These are phyloP conservation scores for Rhopalosiphum padi DNA, from an alignment of 1,140 invertebrate genomes.

Conservation along the genomic window DNA sequence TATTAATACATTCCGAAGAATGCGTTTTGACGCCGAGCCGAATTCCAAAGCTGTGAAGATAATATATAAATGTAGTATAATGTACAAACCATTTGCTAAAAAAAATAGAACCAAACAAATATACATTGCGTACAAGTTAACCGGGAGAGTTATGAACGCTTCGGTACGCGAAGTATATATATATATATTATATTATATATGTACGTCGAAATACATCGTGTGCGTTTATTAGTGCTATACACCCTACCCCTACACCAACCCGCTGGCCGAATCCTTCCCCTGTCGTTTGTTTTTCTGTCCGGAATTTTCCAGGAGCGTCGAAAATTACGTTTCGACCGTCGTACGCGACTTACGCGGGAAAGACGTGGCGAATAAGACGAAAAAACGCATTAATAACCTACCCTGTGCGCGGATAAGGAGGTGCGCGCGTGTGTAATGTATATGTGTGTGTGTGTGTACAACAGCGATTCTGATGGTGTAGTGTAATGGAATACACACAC, in stretches of 20 bases:
- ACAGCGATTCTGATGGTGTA: too few relatives aligned
- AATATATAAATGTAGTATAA: not conserved
- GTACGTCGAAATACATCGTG: not conserved
- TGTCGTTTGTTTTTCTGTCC: not conserved
- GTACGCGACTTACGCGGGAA: not conserved
- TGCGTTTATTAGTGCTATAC: not conserved
- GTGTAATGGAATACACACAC: constrained; percentile 27
- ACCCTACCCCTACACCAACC: not conserved
- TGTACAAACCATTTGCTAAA: not conserved
- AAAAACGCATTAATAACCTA: constrained; percentile 52
- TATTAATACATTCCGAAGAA: not conserved
- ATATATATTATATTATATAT: not conserved
- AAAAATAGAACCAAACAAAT: not conserved
- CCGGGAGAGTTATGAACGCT: not conserved
- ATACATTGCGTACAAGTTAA: not conserved
- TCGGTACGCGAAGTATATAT: not conserved
- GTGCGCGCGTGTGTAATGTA: not conserved
- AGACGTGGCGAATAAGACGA: not conserved
- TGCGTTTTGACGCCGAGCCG: not conserved
- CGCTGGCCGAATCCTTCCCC: not conserved
- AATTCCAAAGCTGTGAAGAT: not conserved
- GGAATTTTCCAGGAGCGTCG: not conserved
- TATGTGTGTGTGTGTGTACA: not conserved
- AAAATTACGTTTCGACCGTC: constrained; percentile 35
- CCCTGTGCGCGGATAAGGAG: too few relatives aligned